Base-by-base conservation (phyloP, 2,113 vertebrate genomes). In the Raphicerus campestris region DNA sequence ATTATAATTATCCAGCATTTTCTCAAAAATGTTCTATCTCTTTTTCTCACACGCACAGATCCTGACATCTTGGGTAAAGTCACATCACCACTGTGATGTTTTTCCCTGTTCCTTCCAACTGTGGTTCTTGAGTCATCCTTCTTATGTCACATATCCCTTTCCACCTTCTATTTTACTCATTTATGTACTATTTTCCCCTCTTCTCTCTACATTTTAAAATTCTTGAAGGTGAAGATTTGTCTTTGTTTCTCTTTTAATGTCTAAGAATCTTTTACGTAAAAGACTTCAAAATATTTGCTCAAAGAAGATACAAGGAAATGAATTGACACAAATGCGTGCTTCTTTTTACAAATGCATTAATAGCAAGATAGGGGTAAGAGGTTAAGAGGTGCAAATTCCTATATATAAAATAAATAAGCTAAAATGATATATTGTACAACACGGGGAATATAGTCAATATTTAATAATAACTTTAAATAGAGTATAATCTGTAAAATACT, bases 331-430 rank as follows among this genome's bases (percentile, higher is more conserved):
- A 32, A 91, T 66, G 19, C 39, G 88, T 55, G 19, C n/a, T 92
- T 89, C 32, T 47, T 86, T 89, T 89, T 91, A 91, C 75, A 96
- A 55, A 82, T 20, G 8, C 10, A 75, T 93, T 96, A 91, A 80
- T 9, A 80, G 47, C 28, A 51, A 80, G 47, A 32, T 32, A 30
- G 45, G 28, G 28, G 47, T 80, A 80, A 80, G 28, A 28, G 26
- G 28, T 30, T 78, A 30, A 78, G 7, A 32, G 28, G 30, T 51
- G 51, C 16, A 51, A 51, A 80, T 30, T 19, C 47, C 17, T 11
- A 20, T 49, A 32, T 51, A 80, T 32, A 80, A 51, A 80, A 80
- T 80, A 80, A 80, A 80, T 80, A 80, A 51, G 30, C 77, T 51
- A n/a, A 32, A 80, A 80, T 30, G 77, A 51, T 32, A 80, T 51